Base-by-base conservation (phyloP, 2,888 invertebrate species). In the Leptopterna dolabrata region DNA sequence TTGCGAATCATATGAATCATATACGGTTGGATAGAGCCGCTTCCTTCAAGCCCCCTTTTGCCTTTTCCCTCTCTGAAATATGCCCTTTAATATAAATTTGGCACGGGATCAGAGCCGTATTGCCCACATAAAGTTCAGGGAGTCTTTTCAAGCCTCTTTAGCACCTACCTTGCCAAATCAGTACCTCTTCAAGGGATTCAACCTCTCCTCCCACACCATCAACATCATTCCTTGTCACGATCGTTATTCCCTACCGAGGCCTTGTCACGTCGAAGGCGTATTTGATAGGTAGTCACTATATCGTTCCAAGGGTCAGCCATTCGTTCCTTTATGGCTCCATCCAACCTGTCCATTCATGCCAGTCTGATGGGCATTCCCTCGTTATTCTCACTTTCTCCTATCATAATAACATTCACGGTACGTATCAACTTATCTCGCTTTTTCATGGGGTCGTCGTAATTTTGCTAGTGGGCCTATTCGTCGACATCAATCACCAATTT, bases 71-170 rank as follows among this genome's bases (percentile, higher is more conserved):
- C 63, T 41, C 41, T 70, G 83, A 70, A 83, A 83, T 83, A 83
- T 43, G 63, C 70, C 45, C 63, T 83, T 83, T 83, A 83, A 83
- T 83, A 83, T 83, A 83, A 83, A 83, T 83, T 83, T 83, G 83
- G 83, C 83, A 83, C 83, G 63, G 63, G 55, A 83, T 83, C 83
- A 83, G 83, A 36, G 70, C 63, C 83, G 70, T 70, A 83, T 70
- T 83, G 83, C 70, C 70, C 43, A 36, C 70, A 83, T 83, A 36
- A 63, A 83, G 83, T 45, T 78, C 41, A 83, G 70, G 43, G 83
- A 70, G 55, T 55, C 41, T 83, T 83, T 83, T 70, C 70, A 41
- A 41, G 70, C 41, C 43, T 78, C 45, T 78, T 78, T 45, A 19
- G 83, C 41, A 43, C 83, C 63, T 70, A 83, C 70, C 83, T 83